These are phyloP conservation scores for Fabriciana adippe DNA, from an alignment of 2,888 invertebrate species.

Conservation along the genomic window DNA sequence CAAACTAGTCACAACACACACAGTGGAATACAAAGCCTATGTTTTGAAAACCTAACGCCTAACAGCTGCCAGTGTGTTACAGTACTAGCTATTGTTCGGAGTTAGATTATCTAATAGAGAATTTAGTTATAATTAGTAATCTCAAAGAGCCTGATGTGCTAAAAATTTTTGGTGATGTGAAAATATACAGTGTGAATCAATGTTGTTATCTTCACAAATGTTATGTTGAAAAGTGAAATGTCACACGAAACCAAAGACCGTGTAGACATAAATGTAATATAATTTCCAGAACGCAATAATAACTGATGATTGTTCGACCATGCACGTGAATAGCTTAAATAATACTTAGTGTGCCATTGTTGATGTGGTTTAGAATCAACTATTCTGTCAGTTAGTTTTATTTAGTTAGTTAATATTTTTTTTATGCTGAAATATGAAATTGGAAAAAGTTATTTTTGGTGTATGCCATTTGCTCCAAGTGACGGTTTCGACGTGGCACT, in stretches of 20 bases:
- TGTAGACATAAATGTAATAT: constrained; percentile 26
- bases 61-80: constrained; percentile 30
- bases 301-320: constrained; percentile 12
- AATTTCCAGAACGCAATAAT: constrained; percentile 38
- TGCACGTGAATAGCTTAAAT: constrained; percentile 19
- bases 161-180: not conserved
- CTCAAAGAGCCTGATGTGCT: not conserved
- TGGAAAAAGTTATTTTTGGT: constrained; percentile 19
- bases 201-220: constrained; percentile 1
- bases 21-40: constrained; percentile 33
- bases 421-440: constrained; percentile 16
- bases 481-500: constrained; percentile 26
- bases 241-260: constrained; percentile 24
- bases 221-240: constrained; percentile 19
- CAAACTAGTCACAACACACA: constrained; percentile 32
- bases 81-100: constrained; percentile 36
- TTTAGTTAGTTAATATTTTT: not conserved
- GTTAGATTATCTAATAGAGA: constrained; percentile 19
- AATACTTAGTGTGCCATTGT: constrained; percentile 14
- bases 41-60: constrained; percentile 39
- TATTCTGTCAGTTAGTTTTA: not conserved
- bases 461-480: constrained; percentile 25
- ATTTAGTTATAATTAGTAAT: not conserved
- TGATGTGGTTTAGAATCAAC: constrained; percentile 2
- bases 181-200: not conserved